Base-by-base conservation (phyloP, 2,888 invertebrate genomes). In the Rhagophthalmus giganteus region DNA sequence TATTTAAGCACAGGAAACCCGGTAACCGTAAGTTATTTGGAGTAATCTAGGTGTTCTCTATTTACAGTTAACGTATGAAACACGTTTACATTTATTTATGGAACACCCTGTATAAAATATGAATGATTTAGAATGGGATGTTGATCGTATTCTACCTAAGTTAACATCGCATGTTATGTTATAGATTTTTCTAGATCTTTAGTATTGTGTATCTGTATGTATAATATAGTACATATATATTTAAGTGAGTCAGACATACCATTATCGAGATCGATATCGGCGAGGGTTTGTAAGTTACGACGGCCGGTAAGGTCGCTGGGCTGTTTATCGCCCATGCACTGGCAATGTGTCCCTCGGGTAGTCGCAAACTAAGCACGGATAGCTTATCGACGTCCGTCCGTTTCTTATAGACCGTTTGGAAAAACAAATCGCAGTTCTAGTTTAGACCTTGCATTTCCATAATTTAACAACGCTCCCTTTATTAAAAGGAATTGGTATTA, bases 261-360 rank as follows among this genome's bases (percentile, higher is more conserved):
- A 62, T 62, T 61, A 62, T 52, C 35, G 59, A 60, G 62, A 62
- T 62, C 62, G 60, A 62, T 62, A 62, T 61, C 54, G 49, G 55
- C 49, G 44, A 44, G 56, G 44, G 54, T 56, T 51, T 50, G 52
- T 54, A 55, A 53, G 55, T 58, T 50, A 53, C 53, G 48, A 54
- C 48, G 58, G 55, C 41, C 42, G 40, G 49, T 52, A 46, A 44
- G 50, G 55, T 56, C 54, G 48, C 52, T 52, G 46, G 53, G 55
- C 53, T 47, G 50, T 55, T 55, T 42, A 55, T 53, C 53, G 55
- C 52, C 53, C 57, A 51, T 48, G 53, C 49, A 50, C 39, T 48
- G 31, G 46, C 53, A 57, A 60, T 57, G 54, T 49, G 52, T 57
- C 60, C 59, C 59, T 48, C 25, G 59, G 50, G 59, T 45, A 37